A percentile compares a stretch with the other conserved stretches of the same genome.
phyloP scores from a whole-genome alignment of 1,140 invertebrate genomes.

The Conus ventricosus region DNA sequence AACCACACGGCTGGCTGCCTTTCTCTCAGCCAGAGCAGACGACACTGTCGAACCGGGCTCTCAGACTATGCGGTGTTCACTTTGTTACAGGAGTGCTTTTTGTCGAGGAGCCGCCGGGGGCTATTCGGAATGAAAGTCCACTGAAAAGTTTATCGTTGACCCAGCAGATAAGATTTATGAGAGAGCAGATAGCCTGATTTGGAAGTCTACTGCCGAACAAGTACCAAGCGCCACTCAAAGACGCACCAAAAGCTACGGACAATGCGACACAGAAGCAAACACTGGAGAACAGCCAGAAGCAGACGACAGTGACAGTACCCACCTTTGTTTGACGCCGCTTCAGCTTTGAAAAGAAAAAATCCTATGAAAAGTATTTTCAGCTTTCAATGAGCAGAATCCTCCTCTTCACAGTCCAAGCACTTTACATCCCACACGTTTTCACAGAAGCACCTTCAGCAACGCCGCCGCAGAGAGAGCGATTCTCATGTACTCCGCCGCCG shows the following conservation, averaged over 20 bases:
- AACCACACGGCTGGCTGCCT: neutral
- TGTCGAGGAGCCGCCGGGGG: neutral
- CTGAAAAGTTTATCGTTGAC: conserved; percentile 1
- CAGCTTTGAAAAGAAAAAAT: conserved; percentile 6
- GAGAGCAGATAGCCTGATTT: neutral
- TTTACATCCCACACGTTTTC: neutral
- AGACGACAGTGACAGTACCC: neutral
- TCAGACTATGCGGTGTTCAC: neutral
- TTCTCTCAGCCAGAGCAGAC: neutral
- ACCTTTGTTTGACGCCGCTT: conserved; percentile 2
- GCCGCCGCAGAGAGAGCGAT: neutral
- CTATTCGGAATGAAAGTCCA: neutral
- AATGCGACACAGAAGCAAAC: neutral
- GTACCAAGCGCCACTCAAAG: neutral
- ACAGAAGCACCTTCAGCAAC: neutral
- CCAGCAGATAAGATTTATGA: neutral
- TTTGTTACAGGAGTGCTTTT: neutral
- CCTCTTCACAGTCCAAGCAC: neutral
- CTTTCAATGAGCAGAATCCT: neutral
- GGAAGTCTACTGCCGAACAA: neutral
- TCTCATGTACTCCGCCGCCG: conserved; percentile 13
- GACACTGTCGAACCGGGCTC: neutral
- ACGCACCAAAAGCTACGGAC: neutral
- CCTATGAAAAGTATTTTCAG: neutral
- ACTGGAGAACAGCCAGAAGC: neutral